phyloP scores from a whole-genome alignment of 2,888 invertebrate genomes.

The Caenorhabditis sp. region DNA sequence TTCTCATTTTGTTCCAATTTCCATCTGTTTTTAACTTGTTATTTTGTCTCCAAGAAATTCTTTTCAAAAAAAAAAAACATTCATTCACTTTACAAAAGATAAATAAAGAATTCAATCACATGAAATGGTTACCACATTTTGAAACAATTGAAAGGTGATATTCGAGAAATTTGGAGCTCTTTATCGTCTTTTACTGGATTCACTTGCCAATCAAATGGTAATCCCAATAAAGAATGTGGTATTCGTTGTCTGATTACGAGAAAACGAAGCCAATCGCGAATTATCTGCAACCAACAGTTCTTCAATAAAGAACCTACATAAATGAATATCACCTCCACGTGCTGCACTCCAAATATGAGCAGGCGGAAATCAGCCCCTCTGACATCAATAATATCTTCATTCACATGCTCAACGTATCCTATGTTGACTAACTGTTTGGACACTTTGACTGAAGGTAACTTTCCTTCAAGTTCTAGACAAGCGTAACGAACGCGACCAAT shows the following conservation, averaged over 20 bases:
- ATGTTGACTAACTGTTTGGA: slow-evolving; percentile 40
- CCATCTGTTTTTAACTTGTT: too few species aligned
- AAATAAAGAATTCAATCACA: neutral
- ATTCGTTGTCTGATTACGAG: slow-evolving; percentile 63
- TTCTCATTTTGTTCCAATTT: too few species aligned
- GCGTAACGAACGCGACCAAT: slow-evolving; percentile 45
- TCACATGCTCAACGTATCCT: slow-evolving; percentile 48
- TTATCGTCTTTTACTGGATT: slow-evolving; percentile 45
- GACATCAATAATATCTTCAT: slow-evolving; percentile 46
- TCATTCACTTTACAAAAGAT: neutral
- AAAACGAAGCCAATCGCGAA: slow-evolving; percentile 62
- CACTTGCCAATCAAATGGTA: slow-evolving; percentile 60
- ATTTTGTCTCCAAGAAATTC: too few species aligned
- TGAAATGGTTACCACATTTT: slow-evolving; percentile 44
- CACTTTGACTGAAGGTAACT: slow-evolving; percentile 36
- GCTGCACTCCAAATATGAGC: slow-evolving; percentile 48
- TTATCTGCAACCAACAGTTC: slow-evolving; percentile 35
- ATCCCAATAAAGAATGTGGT: slow-evolving; percentile 59
- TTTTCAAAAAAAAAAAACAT: too few species aligned
- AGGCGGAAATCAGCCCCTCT: slow-evolving; percentile 48
- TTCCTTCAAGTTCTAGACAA: slow-evolving; percentile 33
- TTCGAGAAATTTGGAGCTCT: slow-evolving; percentile 38
- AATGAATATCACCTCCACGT: slow-evolving; percentile 38
- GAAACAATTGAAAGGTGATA: slow-evolving; percentile 52
- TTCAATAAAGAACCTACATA: neutral